Evolutionary conservation across 2,113 vertebrate species (phyloP).

Genomic region (Motacilla tschutschensis): DNA sequence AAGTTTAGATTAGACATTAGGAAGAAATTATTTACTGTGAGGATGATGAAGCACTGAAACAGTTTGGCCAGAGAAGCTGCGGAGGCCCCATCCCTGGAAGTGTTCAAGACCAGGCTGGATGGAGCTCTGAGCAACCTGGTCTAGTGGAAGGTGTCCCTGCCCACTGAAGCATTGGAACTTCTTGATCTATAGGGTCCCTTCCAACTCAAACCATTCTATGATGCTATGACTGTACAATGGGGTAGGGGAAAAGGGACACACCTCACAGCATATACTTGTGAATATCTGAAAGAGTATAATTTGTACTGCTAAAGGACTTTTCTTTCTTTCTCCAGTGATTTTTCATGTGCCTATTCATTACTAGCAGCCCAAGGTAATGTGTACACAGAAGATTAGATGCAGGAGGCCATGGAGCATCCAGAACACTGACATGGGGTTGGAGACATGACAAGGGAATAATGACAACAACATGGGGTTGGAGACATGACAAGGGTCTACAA

Average conservation of each 20-base stretch:
- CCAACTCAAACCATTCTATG: background rate
- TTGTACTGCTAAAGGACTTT: rapidly evolving
- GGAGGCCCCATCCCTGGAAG: background rate
- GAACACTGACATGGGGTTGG: background rate
- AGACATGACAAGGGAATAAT: background rate
- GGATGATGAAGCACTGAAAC: background rate
- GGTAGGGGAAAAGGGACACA: background rate
- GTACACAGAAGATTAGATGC: background rate
- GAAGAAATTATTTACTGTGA: background rate
- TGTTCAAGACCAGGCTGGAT: background rate
- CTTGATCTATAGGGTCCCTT: background rate
- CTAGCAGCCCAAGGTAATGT: background rate
- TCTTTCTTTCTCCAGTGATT: background rate
- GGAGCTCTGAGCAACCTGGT: background rate
- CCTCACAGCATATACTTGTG: background rate
- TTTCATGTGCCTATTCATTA: background rate
- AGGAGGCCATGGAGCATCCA: background rate
- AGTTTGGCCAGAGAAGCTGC: background rate
- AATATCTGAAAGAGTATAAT: background rate
- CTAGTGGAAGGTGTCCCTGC: background rate
- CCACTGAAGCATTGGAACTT: background rate
- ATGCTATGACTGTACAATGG: background rate
- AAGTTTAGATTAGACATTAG: background rate
- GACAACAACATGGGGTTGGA: too few relatives aligned
- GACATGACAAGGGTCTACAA: background rate